Evolutionary conservation across 2,797 vertebrate species (phyloP).

Genomic region (Salarias fasciatus): DNA sequence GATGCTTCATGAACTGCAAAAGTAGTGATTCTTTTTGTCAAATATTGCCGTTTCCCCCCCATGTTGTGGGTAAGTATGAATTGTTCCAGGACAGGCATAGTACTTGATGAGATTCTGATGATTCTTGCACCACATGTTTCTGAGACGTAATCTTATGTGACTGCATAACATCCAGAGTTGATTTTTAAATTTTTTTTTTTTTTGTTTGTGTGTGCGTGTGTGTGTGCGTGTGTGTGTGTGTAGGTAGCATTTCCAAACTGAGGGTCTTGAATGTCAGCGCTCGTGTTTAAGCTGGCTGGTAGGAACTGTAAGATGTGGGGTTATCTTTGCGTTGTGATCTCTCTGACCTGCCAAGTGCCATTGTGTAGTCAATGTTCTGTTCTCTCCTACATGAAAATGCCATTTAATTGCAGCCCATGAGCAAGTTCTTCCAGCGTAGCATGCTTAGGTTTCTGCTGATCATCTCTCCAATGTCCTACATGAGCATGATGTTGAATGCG

Average conservation of each 20-base stretch:
- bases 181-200: too few relatives aligned
- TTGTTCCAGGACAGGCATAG: slow-evolving; percentile 64
- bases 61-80: slow-evolving; percentile 84
- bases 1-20: slow-evolving; percentile 76
- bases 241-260: slow-evolving; percentile 65
- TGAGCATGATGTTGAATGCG: slow-evolving; percentile 79
- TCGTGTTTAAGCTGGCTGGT: too few relatives aligned
- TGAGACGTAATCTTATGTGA: slow-evolving; percentile 55
- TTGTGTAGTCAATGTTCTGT: slow-evolving; percentile 53
- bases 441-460: slow-evolving; percentile 71
- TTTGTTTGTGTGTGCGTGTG: slow-evolving; percentile 35
- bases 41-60: slow-evolving; percentile 67
- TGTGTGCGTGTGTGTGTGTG: slow-evolving; percentile 25
- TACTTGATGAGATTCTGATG: slow-evolving; percentile 36
- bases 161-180: slow-evolving; percentile 51
- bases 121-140: slow-evolving; percentile 69
- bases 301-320: slow-evolving; percentile 62
- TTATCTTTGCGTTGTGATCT: slow-evolving; percentile 44
- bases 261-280: slow-evolving; percentile 59
- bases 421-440: slow-evolving; percentile 62
- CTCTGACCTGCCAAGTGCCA: slow-evolving; percentile 60
- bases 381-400: slow-evolving; percentile 28
- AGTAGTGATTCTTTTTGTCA: slow-evolving; percentile 70
- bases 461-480: slow-evolving; percentile 56
- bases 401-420: slow-evolving; percentile 53